Base-by-base conservation (phyloP, 2,113 vertebrate genomes). In the Neomonachus schauinslandi region DNA sequence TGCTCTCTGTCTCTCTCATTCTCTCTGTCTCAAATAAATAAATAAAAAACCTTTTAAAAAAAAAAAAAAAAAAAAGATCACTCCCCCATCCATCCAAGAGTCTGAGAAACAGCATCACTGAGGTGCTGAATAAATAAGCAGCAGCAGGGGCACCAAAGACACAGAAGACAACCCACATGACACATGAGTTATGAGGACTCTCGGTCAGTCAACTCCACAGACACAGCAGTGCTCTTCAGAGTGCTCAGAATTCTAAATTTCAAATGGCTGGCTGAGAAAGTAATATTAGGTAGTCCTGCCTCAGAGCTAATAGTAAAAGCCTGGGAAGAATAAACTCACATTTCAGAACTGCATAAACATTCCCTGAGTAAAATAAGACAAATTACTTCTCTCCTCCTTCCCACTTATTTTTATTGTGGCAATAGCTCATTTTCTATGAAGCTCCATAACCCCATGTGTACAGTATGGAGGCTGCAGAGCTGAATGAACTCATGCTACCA, bases 281-380 rank as follows among this genome's bases (percentile, higher is more conserved):
- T 46, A 77, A 0, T 14, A n/a, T 26, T 36, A 39, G 92, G 80
- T n/a, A 79, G 49, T 61, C 42, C n/a, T 65, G 49, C 28, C 46
- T 74, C 57, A 67, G 61, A 96, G 74, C 31, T 55, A 83, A 86
- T 26, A 92, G 74, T 46, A 88, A 86, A 95, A 93, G 65, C 24
- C 49, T 72, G 36, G 16, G 36, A 91, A 89, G n/a, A 94, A 90
- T 79, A 76, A 94, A 95, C 63, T 98, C 72, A 31, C 65, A 53
- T 92, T 89, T 94, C 80, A 91, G 83, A 95, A 80, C 0, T 53
- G 28, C 59, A 65, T 93, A 92, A 97, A 88, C 39, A 91, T n/a
- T 93, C 76, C 86, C 67, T 33, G 24, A 95, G 67, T 79, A 88
- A 93, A 92, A 49, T 36, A 53, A 93, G 90, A 91, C 26, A 87